These are phyloP conservation scores for Siphlonurus alternatus DNA, from an alignment of 2,888 invertebrate species.

Conservation along the genomic window DNA sequence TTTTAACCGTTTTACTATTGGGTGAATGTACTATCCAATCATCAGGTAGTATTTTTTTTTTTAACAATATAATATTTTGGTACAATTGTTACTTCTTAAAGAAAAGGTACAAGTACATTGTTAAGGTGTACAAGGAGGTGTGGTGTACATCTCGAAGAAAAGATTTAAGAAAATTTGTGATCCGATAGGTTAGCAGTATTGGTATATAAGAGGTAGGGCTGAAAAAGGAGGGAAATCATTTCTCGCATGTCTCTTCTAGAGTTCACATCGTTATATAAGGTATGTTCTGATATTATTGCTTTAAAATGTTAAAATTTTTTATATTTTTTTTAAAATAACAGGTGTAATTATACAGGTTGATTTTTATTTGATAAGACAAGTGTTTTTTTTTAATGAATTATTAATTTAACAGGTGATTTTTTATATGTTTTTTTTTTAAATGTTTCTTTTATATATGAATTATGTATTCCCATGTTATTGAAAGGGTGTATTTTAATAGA, in stretches of 20 bases:
- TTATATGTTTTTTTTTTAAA: not conserved
- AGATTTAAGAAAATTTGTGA: not conserved
- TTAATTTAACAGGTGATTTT: not conserved
- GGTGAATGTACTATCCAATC: not conserved
- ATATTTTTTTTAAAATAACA: no score
- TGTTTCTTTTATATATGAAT: no score
- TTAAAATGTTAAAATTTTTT: not conserved
- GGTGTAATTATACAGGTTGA: not conserved
- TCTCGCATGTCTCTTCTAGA: not conserved
- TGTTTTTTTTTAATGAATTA: not conserved
- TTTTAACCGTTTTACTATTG: not conserved
- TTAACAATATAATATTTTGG: not conserved
- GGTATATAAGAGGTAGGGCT: not conserved
- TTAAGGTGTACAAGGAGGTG: not conserved
- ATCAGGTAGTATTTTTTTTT: no score
- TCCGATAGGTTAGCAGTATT: no score
- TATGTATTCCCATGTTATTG: no score
- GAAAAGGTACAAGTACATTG: not conserved
- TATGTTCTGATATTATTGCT: not conserved
- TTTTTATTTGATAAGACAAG: not conserved
- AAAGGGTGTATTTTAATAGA: no score
- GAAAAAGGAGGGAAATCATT: not conserved
- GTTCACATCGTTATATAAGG: not conserved
- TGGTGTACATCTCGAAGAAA: not conserved
- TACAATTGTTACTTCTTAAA: not conserved